These are phyloP conservation scores for Hozukius guyotensis DNA, from an alignment of 2,797 vertebrate genomes.

Conservation along the genomic window DNA sequence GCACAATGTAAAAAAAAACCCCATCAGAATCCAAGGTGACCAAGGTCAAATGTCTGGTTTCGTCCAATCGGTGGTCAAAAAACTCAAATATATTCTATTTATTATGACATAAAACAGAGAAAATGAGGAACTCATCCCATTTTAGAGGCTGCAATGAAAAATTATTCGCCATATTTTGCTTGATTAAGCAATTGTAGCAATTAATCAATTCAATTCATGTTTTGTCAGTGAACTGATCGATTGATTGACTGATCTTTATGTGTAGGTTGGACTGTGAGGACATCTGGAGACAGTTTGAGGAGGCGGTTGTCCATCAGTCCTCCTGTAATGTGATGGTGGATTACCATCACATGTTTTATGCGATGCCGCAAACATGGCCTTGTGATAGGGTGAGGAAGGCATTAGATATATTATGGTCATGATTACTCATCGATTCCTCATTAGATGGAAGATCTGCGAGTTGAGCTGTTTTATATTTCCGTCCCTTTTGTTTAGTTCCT, in stretches of 20 bases:
- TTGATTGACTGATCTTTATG: neutral
- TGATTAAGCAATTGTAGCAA: neutral
- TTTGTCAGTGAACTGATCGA: neutral
- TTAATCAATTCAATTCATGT: neutral
- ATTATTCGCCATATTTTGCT: neutral
- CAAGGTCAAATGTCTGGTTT: neutral
- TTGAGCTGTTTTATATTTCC: neutral
- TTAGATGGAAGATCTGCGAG: neutral
- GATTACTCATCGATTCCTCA: neutral
- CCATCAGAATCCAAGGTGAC: neutral
- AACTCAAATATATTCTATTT: neutral
- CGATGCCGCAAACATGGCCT: constrained; percentile 66
- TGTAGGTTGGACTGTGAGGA: constrained; percentile 78
- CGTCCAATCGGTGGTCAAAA: neutral
- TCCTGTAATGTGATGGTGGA: constrained; percentile 70
- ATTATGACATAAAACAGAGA: neutral
- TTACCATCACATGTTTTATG: constrained; percentile 70
- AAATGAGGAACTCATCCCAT: neutral
- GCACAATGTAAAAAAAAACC: no score
- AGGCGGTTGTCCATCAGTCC: constrained; percentile 53
- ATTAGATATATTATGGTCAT: neutral
- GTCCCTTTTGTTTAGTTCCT: constrained; percentile 70
- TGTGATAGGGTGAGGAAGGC: constrained; percentile 69
- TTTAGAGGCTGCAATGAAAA: neutral
- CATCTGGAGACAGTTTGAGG: constrained; percentile 78